These are phyloP conservation scores for Polypedilum vanderplanki DNA, from an alignment of 1,140 invertebrate species.

Conservation along the genomic window DNA sequence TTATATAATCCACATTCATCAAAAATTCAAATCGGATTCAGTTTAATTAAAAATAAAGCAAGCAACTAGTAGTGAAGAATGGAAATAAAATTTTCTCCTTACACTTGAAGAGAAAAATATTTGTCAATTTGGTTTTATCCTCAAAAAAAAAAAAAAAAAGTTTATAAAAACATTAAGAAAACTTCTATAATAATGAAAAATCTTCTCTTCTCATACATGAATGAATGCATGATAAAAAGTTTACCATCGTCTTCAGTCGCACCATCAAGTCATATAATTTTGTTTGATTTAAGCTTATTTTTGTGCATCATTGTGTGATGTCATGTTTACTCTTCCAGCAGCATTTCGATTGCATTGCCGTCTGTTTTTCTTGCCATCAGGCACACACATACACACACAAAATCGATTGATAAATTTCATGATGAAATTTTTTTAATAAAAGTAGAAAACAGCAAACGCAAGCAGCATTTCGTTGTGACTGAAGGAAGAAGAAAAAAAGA, in stretches of 20 bases:
- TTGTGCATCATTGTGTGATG: constrained; percentile 5
- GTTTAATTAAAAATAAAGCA: no score
- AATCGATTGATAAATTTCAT: constrained; percentile 19
- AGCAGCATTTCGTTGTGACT: not conserved
- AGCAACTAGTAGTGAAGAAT: no score
- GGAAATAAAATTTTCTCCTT: no score
- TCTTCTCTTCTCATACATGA: not conserved
- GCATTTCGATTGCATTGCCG: no score
- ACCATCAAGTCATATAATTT: not conserved
- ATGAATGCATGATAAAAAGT: not conserved
- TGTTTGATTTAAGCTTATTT: constrained; percentile 14
- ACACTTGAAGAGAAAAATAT: not conserved
- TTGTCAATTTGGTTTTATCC: not conserved
- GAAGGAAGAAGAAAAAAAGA: not conserved
- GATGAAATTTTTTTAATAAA: constrained; percentile 5
- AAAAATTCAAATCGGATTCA: no score
- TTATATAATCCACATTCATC: no score
- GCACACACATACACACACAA: not conserved
- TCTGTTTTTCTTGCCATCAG: not conserved
- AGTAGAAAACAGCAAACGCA: constrained; percentile 11
- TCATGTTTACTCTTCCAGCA: not conserved
- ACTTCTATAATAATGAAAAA: not conserved
- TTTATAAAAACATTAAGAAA: constrained; percentile 15
- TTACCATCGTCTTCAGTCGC: not conserved
- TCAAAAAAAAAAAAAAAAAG: not conserved